These are phyloP conservation scores for Caenorhabditis drosophilae DNA, from an alignment of 2,888 invertebrate species.

Conservation along the genomic window DNA sequence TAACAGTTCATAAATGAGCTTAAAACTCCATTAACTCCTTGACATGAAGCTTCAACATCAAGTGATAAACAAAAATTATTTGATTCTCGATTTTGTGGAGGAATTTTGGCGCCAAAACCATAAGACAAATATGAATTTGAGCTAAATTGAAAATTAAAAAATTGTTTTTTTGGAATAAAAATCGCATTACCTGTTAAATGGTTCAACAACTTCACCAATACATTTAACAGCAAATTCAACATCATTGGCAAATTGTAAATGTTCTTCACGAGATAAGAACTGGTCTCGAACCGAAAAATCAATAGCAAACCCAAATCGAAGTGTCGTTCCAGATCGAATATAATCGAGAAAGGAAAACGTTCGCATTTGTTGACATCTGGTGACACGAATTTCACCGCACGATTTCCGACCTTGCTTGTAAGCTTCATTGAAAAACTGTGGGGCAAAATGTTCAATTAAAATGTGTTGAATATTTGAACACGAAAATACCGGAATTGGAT, in stretches of 20 bases:
- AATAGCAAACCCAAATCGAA: constrained; percentile 56
- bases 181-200: constrained; percentile 37
- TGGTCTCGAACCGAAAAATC: constrained; percentile 55
- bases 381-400: constrained; percentile 51
- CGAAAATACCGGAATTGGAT: constrained; percentile 24
- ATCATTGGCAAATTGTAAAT: constrained; percentile 49
- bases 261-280: constrained; percentile 34
- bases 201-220: constrained; percentile 47
- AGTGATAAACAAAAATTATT: constrained; percentile 59
- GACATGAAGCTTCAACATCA: constrained; percentile 57
- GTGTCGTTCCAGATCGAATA: constrained; percentile 36
- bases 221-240: constrained; percentile 56
- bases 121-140: constrained; percentile 53
- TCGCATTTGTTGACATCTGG: constrained; percentile 44
- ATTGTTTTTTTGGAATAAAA: constrained; percentile 8
- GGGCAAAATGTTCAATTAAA: too few species aligned
- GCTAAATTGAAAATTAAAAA: constrained; percentile 32
- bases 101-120: constrained; percentile 61
- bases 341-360: constrained; percentile 57
- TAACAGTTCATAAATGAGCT: constrained; percentile 51
- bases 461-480: too few species aligned
- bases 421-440: constrained; percentile 29
- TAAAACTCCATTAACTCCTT: constrained; percentile 49
- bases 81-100: constrained; percentile 57
- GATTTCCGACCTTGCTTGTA: constrained; percentile 43